A percentile compares a stretch with the other conserved stretches of the same genome.
These are phyloP conservation scores for Saccopteryx bilineata DNA, from an alignment of 2,113 vertebrate species.

Conservation along the genomic window DNA sequence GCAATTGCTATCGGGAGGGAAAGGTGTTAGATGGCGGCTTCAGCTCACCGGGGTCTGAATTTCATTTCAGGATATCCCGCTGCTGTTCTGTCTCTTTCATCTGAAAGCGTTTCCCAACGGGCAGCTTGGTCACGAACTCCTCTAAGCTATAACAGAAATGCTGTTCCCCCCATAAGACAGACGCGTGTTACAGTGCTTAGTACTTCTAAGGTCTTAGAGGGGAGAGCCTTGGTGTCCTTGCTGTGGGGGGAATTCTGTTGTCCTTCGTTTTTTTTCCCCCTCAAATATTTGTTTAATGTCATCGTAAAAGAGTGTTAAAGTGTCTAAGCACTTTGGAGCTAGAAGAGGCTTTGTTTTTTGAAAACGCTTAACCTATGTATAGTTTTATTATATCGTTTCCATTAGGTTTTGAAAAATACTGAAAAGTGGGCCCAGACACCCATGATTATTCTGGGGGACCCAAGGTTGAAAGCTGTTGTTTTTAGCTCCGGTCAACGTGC, in stretches of 20 bases:
- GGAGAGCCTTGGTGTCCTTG: background rate
- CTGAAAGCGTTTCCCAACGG: constrained; percentile 35
- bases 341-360: background rate
- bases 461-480: background rate
- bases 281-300: constrained; percentile 41
- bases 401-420: background rate
- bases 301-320: background rate
- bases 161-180: background rate
- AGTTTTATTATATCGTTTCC: background rate
- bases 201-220: background rate
- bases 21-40: constrained; percentile 52
- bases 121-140: background rate
- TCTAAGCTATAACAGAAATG: background rate
- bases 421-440: background rate
- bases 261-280: background rate
- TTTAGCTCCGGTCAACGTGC: background rate
- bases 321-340: background rate
- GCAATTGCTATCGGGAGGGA: constrained; percentile 45
- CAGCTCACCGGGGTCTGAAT: constrained; percentile 52
- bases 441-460: background rate
- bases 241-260: background rate
- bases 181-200: background rate
- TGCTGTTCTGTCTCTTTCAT: constrained; percentile 52
- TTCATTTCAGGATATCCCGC: constrained; percentile 45
- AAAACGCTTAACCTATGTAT: background rate